Evolutionary conservation across 2,797 vertebrate species (phyloP).

Genomic region (Silurus aristotelis): DNA sequence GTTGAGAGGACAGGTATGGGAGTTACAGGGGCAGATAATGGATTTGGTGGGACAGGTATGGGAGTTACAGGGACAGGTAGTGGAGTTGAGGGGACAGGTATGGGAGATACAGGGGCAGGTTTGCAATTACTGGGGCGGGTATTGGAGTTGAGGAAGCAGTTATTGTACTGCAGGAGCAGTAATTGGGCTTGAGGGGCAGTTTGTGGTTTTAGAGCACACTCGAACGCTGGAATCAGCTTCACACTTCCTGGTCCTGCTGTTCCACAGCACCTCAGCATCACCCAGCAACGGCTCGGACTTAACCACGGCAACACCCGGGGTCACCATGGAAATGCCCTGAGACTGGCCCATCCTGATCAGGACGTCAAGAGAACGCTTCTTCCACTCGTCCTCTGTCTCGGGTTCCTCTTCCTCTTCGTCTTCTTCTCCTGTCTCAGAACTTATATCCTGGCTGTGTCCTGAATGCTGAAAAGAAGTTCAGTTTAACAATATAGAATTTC

Average conservation of each 20-base stretch:
- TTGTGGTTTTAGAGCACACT: constrained; percentile 76
- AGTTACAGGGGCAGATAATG: too few relatives aligned
- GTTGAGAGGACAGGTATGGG: background rate
- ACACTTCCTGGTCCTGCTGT: constrained; percentile 89
- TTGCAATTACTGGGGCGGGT: background rate
- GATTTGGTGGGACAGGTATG: background rate
- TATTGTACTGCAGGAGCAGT: constrained; percentile 34
- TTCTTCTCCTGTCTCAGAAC: constrained; percentile 70
- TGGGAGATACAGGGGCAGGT: background rate
- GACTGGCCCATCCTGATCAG: constrained; percentile 83
- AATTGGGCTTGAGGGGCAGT: constrained; percentile 56
- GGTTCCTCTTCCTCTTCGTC: constrained; percentile 64
- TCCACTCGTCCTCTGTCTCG: constrained; percentile 59
- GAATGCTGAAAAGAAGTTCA: background rate
- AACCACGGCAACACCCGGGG: constrained; percentile 71
- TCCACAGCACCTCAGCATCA: constrained; percentile 79
- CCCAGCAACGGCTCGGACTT: constrained; percentile 78
- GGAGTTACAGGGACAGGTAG: background rate
- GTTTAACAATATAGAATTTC: background rate
- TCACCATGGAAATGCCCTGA: constrained; percentile 44
- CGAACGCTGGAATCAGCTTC: constrained; percentile 95
- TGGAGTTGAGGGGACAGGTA: background rate
- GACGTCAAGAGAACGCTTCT: constrained; percentile 82
- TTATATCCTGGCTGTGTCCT: constrained; percentile 43
- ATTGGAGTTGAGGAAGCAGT: background rate